Conservation (phyloP, 1,140 invertebrate genomes). For the Heliconius himera region DNA sequence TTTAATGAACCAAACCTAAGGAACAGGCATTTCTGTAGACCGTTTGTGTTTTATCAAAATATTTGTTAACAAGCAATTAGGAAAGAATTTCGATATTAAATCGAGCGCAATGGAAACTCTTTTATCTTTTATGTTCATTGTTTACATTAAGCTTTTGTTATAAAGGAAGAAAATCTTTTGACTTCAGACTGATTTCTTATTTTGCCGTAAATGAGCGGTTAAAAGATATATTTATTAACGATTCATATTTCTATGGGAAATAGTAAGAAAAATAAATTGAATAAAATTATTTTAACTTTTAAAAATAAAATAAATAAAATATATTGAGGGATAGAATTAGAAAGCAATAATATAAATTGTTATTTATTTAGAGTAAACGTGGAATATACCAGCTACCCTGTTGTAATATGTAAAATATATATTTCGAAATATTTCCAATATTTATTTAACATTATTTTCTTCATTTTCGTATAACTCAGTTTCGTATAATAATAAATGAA, state of each 20-base stretch:
- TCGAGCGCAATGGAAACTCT: neutral
- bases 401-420: no score
- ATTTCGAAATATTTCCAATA: no score
- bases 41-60: constrained; percentile 13
- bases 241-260: no score
- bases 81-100: constrained; percentile 15
- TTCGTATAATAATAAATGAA: no score
- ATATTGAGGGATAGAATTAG: neutral
- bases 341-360: neutral
- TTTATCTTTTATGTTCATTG: constrained; percentile 13
- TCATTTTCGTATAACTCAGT: no score
- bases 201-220: neutral
- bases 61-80: constrained; percentile 37
- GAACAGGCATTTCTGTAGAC: constrained; percentile 13
- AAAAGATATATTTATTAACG: neutral
- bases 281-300: no score
- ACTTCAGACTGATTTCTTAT: neutral
- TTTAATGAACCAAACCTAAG: constrained; percentile 6
- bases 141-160: neutral
- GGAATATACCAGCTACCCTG: no score
- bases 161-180: neutral
- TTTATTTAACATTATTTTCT: no score
- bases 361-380: no score
- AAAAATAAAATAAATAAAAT: no score
- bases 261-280: no score